These are phyloP conservation scores for Pipa parva DNA, from an alignment of 2,113 vertebrate species.

Conservation along the genomic window DNA sequence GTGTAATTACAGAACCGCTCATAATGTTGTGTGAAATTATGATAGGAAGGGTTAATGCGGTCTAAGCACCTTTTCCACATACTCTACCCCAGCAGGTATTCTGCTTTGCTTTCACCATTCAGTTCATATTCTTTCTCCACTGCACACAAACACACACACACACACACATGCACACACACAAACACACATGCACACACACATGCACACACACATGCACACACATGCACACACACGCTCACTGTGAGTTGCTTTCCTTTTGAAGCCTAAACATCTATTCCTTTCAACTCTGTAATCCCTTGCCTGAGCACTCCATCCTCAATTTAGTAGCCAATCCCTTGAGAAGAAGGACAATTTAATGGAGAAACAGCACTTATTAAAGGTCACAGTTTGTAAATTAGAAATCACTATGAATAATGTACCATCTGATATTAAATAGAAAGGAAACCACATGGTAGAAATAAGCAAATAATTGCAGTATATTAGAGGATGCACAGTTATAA, in stretches of 20 bases:
- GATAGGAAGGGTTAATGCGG: constrained; percentile 6
- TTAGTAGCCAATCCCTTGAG: constrained; percentile 15
- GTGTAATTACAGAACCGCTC: neutral
- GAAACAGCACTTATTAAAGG: neutral
- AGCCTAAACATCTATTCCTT: constrained; percentile 20
- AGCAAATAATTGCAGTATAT: too few relatives aligned
- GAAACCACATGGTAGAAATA: neutral
- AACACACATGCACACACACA: too few relatives aligned
- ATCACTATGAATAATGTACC: neutral
- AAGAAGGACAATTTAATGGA: constrained; percentile 4
- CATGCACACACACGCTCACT: constrained; percentile 3
- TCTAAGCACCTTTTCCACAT: constrained; percentile 1
- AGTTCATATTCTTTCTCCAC: neutral
- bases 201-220: too few relatives aligned
- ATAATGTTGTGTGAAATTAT: neutral
- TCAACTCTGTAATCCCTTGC: constrained; percentile 26
- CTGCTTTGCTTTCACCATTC: constrained; percentile 1
- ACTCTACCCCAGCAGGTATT: neutral
- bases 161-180: too few relatives aligned
- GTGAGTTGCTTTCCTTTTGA: constrained; percentile 17
- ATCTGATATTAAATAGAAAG: neutral
- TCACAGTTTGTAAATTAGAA: constrained; percentile 16
- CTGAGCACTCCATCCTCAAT: constrained; percentile 14
- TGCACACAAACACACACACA: too few relatives aligned
- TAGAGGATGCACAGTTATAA: too few relatives aligned